Base-by-base conservation (phyloP, 2,113 vertebrate species). In the Promerops cafer region DNA sequence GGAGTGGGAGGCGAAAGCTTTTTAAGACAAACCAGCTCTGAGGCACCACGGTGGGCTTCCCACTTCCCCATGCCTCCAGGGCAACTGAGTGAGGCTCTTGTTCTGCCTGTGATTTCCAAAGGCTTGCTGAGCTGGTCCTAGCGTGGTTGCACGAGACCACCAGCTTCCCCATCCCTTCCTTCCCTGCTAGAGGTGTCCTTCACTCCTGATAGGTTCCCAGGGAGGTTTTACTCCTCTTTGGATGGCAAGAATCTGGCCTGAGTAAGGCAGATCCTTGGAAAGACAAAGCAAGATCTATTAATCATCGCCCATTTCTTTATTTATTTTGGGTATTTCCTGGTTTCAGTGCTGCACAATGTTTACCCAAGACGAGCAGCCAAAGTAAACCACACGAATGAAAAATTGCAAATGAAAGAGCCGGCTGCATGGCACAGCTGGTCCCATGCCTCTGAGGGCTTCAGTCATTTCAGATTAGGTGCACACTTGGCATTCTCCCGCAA, bases 291-390 rank as follows among this genome's bases (percentile, higher is more conserved):
- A 80, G 31, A 21, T n/a, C 53, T 78, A 31, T 81, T 39, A 56
- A 52, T 61, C 63, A 40, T 40, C 0, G 0, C 42, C 6, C 1
- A 13, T 49, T 61, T 57, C 50, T 90, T 10, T 82, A 14, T 92
- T 89, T 84, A 50, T 70, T 92, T 89, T 53, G 0, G 20, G 17
- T 81, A 60, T 89, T 96, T 96, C 92, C 94, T 96, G 69, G 90
- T 96, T 93, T 93, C 69, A 2, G 40, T 42, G 60, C 40, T 40
- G 57, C 26, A 44, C 3, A 8, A 53, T 39, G 49, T 88, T 96
- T 93, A 91, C 37, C 20, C 17, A 82, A 37, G 75, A 79, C 2
- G 0, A 22, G 53, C 8, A 33, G 94, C 88, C 93, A 96, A 93
- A 93, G 65, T 71, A 92, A 93, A 93, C 71, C 42, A 50, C 57